A percentile compares a stretch with the other conserved stretches of the same genome.
Conservation (phyloP, 1,140 invertebrate species). For the Lordiphosa clarofinis region DNA sequence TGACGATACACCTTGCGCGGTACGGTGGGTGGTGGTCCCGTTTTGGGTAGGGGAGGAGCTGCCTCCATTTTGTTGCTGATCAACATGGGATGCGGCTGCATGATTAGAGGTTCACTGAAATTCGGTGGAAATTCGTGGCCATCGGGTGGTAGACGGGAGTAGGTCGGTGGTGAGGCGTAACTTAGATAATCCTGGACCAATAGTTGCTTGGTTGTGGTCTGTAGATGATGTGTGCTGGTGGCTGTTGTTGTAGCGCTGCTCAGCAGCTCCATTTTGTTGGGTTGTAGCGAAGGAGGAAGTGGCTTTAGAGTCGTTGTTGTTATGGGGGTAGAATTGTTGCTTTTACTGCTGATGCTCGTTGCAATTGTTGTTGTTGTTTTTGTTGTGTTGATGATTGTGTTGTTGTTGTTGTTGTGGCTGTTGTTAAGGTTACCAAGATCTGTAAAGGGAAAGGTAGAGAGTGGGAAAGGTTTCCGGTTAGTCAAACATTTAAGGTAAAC, state of each 20-base stretch:
- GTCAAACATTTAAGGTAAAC: slow-evolving; percentile 21
- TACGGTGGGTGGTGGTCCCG: slow-evolving; percentile 68
- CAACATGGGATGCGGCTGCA: slow-evolving; percentile 47
- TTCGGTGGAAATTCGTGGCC: slow-evolving; percentile 92
- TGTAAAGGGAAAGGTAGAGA: slow-evolving; percentile 22
- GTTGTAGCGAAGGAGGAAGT: slow-evolving; percentile 14
- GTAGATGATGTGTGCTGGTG: slow-evolving; percentile 36
- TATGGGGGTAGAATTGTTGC: slow-evolving; percentile 13
- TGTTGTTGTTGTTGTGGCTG: slow-evolving; percentile 41
- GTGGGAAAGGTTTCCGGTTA: slow-evolving; percentile 37
- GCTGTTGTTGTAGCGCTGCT: slow-evolving; percentile 47
- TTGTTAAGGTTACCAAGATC: slow-evolving; percentile 68
- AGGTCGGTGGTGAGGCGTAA: slow-evolving; percentile 79
- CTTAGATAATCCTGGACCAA: slow-evolving; percentile 73
- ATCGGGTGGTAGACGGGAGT: slow-evolving; percentile 90
- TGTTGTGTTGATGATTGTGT: slow-evolving; percentile 27
- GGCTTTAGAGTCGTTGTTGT: slow-evolving; percentile 6
- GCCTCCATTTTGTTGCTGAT: slow-evolving; percentile 34
- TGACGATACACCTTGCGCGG: slow-evolving; percentile 73
- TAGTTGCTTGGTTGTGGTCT: slow-evolving; percentile 59
- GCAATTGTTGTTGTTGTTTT: slow-evolving; percentile 23
- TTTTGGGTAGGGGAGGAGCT: slow-evolving; percentile 73
- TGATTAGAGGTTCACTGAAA: slow-evolving; percentile 83
- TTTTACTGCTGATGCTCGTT: slow-evolving; percentile 13
- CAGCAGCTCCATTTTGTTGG: slow-evolving; percentile 72